Base-by-base conservation (phyloP, 2,113 vertebrate species). In the Macquaria ambigua region DNA sequence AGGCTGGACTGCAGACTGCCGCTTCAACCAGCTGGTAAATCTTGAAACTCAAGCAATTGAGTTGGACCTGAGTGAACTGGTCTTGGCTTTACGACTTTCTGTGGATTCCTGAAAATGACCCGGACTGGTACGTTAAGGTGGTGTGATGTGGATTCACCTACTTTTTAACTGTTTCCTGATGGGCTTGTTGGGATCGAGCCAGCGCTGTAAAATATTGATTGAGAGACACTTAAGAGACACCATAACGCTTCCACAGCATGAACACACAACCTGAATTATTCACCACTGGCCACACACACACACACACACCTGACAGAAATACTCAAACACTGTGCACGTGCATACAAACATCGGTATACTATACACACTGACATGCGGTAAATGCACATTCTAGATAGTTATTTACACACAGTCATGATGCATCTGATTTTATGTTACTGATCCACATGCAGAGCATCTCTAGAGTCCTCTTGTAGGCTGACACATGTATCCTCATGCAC, bases 111-210 rank as follows among this genome's bases (percentile, higher is more conserved):
- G 31, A 28, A 62, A 92, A 90, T 53, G 92, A 67, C 81, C 8
- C 0, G 83, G 83, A 91, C 88, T 92, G 85, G 10, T 53, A 34
- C 6, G n/a, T 79, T 15, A 16, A 79, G 63, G 81, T 76, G 80
- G 25, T 31, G 43, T 87, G 87, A 37, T 48, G 84, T 80, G 69
- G 81, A 81, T 87, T 89, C 93, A 97, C 98, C 96, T 95, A 99
- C 98, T 97, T 96, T 99, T 99, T 93, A 99, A 96, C 95, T 99
- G 98, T 95, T 99, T 99, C 96, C 98, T 98, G 96, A 99, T 96
- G 87, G 97, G 97, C 95, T 99, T 99, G 95, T 97, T 99, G 93
- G 98, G 96, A 97, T 99, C 98, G 95, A 99, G 94, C 98, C 98
- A 99, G 95, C 97, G 97, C 98, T 99, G 96, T 89, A 96, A 96